These are phyloP conservation scores for Micromys minutus DNA, from an alignment of 2,113 vertebrate genomes.

Conservation along the genomic window DNA sequence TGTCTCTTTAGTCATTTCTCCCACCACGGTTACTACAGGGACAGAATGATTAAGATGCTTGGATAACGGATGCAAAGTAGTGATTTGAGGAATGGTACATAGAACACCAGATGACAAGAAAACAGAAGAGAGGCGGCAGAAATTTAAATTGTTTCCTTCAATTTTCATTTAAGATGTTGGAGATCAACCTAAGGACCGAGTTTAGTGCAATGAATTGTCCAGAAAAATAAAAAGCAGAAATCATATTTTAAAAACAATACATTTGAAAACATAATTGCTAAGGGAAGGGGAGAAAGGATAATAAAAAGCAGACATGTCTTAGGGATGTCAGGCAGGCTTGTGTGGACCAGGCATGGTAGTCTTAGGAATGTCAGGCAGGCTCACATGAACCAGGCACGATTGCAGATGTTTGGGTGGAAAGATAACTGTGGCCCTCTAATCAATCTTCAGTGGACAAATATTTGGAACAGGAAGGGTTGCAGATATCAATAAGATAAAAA, in stretches of 20 bases:
- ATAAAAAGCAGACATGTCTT: background rate
- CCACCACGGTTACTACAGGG: background rate
- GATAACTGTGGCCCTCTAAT: background rate
- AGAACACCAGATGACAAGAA: conserved; percentile 40
- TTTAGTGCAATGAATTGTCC: background rate
- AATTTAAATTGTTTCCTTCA: background rate
- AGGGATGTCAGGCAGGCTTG: background rate
- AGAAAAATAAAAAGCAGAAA: background rate
- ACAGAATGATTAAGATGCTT: background rate
- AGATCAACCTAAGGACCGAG: conserved; percentile 9
- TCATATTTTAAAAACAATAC: background rate
- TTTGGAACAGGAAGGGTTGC: background rate
- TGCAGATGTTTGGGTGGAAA: background rate
- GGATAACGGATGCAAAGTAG: background rate
- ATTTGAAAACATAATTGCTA: background rate
- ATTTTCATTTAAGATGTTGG: background rate
- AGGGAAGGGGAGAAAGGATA: background rate
- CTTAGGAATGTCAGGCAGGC: background rate
- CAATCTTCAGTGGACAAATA: background rate
- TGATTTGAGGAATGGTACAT: background rate
- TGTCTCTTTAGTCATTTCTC: background rate
- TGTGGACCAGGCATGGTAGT: background rate
- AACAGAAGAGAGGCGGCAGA: background rate
- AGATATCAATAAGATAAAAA: background rate
- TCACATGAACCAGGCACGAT: background rate